Conservation (phyloP, 2,888 invertebrate species). For the Drosophila nr. perissopoda region DNA sequence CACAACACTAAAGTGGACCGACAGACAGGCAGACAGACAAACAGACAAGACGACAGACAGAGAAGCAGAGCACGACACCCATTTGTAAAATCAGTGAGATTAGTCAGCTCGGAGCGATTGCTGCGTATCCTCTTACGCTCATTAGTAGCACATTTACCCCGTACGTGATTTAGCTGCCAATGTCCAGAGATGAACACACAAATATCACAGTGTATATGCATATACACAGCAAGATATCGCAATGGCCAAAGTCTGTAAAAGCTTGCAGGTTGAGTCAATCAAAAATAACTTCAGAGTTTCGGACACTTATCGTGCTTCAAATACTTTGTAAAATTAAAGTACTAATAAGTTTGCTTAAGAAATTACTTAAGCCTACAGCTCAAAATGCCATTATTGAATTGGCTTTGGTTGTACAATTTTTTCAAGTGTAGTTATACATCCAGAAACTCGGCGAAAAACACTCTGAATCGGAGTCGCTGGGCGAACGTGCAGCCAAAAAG, state of each 20-base stretch:
- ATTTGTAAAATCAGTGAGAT: constrained; percentile 75
- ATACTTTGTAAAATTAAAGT: neutral
- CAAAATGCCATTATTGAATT: neutral
- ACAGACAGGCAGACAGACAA: constrained; percentile 1
- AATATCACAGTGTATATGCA: neutral
- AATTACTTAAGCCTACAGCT: neutral
- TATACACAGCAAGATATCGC: neutral
- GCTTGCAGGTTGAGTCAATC: neutral
- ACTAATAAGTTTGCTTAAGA: neutral
- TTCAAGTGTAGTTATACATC: neutral
- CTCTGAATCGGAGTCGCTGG: neutral
- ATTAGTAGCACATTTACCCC: constrained; percentile 76
- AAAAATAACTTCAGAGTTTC: neutral
- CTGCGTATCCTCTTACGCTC: constrained; percentile 62
- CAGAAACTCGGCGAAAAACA: neutral
- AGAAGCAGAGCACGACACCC: constrained; percentile 48
- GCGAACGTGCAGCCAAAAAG: constrained; percentile 1
- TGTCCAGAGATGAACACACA: constrained; percentile 33
- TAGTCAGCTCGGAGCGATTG: constrained; percentile 46
- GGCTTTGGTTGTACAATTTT: neutral
- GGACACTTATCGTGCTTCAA: neutral
- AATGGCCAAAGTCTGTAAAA: neutral
- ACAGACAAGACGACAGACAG: neutral
- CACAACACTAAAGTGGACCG: constrained; percentile 13
- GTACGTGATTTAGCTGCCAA: constrained; percentile 78